Conservation (phyloP, 2,888 invertebrate genomes). For the Leptarthrus brevirostris region DNA sequence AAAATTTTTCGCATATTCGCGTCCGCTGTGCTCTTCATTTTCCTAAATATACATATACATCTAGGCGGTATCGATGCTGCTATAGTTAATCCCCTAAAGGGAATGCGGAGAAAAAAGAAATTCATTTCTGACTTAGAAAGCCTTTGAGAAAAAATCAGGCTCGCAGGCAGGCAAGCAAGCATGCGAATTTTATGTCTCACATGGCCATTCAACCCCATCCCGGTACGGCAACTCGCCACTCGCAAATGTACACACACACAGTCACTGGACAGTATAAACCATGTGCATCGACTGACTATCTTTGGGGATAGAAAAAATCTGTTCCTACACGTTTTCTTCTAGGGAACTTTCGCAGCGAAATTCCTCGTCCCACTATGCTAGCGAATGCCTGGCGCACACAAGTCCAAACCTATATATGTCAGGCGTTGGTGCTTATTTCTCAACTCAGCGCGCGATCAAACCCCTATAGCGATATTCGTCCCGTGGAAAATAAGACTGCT, state of each 20-base stretch:
- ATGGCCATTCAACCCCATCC: constrained; percentile 53
- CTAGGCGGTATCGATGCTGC: constrained; percentile 30
- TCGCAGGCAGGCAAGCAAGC: constrained; percentile 27
- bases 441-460: constrained; percentile 49
- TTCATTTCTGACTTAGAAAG: constrained; percentile 45
- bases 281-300: constrained; percentile 47
- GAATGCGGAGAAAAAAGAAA: constrained; percentile 35
- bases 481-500: constrained; percentile 48
- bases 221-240: constrained; percentile 17
- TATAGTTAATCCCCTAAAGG: constrained; percentile 23
- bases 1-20: constrained; percentile 45
- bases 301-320: constrained; percentile 20
- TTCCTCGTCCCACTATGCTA: constrained; percentile 40
- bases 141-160: constrained; percentile 37
- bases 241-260: constrained; percentile 14
- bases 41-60: constrained; percentile 38
- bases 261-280: constrained; percentile 11
- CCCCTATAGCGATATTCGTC: constrained; percentile 46
- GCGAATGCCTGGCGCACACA: constrained; percentile 25
- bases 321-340: constrained; percentile 41
- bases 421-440: constrained; percentile 50
- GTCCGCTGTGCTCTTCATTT: constrained; percentile 38
- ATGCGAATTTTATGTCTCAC: constrained; percentile 53
- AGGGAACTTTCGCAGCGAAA: constrained; percentile 46
- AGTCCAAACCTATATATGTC: constrained; percentile 22